Percentiles rank a stretch among this genome's conserved stretches.
Conservation (phyloP, 1,140 invertebrate genomes). For the Halyomorpha halys region DNA sequence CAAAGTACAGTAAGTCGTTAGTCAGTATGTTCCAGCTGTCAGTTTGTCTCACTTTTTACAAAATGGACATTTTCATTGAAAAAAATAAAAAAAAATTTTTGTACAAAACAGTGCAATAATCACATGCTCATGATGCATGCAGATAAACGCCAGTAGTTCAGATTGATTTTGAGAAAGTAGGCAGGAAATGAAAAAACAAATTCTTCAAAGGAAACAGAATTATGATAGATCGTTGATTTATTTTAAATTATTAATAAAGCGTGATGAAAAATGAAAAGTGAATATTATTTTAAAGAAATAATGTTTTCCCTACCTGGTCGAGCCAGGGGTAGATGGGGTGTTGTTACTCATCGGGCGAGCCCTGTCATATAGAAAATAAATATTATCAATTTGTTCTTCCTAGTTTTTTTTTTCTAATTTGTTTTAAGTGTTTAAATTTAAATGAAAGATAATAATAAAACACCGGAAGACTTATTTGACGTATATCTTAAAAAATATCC, state of each 20-base stretch:
- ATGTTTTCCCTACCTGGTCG: slow-evolving; percentile 32
- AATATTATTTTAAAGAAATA: slow-evolving; percentile 21
- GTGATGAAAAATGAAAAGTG: slow-evolving; percentile 23
- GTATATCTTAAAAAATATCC: slow-evolving; percentile 2
- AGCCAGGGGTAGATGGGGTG: slow-evolving; percentile 33
- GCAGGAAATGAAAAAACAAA: no score
- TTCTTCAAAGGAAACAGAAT: not conserved
- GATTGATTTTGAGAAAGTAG: no score
- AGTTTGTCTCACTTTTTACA: no score
- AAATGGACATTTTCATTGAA: no score
- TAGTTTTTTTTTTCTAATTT: not conserved
- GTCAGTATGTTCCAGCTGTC: no score
- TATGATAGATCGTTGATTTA: not conserved
- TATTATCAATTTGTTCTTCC: slow-evolving; percentile 3
- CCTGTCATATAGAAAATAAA: slow-evolving; percentile 29
- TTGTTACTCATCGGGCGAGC: slow-evolving; percentile 30
- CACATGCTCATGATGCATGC: slow-evolving; percentile 13
- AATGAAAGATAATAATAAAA: not conserved
- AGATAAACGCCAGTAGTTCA: not conserved
- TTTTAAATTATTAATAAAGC: slow-evolving; percentile 19
- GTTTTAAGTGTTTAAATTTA: not conserved
- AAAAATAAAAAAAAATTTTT: no score
- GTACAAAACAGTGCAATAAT: no score
- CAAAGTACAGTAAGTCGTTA: no score
- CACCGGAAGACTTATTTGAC: slow-evolving; percentile 3